Conservation (phyloP, 2,113 vertebrate genomes). For the Rhadina sibilatrix region DNA sequence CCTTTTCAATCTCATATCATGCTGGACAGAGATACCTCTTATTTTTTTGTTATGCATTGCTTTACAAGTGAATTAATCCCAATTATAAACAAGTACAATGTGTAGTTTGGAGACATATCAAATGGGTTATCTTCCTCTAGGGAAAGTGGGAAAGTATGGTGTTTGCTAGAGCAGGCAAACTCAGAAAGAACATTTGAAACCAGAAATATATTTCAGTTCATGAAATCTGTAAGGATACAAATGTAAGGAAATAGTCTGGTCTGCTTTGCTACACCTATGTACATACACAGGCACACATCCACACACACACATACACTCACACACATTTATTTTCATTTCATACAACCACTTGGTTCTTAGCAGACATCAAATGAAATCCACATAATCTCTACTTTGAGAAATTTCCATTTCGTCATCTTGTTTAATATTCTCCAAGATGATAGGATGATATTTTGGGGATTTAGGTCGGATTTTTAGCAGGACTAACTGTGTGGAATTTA, state of each 20-base stretch:
- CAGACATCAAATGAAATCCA: not conserved
- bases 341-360: not conserved
- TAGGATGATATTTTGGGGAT: not conserved
- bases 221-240: not conserved
- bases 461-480: not conserved
- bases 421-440: not conserved
- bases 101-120: not conserved
- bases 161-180: not conserved
- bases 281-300: not conserved
- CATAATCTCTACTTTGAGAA: not conserved
- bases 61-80: not conserved
- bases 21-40: not conserved
- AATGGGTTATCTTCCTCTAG: not conserved
- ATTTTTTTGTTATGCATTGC: not conserved
- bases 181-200: not conserved
- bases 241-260: not conserved
- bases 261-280: not conserved
- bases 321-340: not conserved
- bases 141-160: not conserved
- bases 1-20: not conserved
- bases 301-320: not conserved
- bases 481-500: not conserved
- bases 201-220: not conserved
- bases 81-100: not conserved
- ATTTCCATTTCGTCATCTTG: not conserved